Percentiles rank a stretch among this genome's conserved stretches.
Evolutionary conservation across 2,797 vertebrate genomes (phyloP).

Genomic region (Bucorvus abyssinicus): DNA sequence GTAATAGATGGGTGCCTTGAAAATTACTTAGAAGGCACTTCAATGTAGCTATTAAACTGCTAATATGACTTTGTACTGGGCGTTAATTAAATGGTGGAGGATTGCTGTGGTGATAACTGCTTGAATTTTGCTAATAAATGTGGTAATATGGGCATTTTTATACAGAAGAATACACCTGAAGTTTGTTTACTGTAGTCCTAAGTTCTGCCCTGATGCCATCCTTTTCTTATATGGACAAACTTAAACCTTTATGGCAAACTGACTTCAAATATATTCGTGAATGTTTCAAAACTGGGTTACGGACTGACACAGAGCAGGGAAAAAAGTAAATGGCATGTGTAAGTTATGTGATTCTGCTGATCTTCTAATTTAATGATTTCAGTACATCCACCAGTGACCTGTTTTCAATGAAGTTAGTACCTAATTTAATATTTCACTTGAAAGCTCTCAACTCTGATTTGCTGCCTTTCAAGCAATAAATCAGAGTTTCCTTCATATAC

Average conservation of each 20-base stretch:
- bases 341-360: constrained; percentile 7
- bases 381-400: neutral
- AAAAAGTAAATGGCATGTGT: neutral
- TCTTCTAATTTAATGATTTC: constrained; percentile 14
- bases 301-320: neutral
- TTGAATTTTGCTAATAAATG: neutral
- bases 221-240: neutral
- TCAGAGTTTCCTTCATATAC: neutral
- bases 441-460: constrained; percentile 31
- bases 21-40: neutral
- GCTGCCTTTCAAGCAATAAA: constrained; percentile 33
- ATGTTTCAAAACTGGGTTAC: neutral
- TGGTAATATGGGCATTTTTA: neutral
- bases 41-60: neutral
- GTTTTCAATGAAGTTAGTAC: constrained; percentile 26
- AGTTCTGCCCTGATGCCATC: neutral
- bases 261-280: neutral
- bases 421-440: constrained; percentile 40
- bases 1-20: neutral
- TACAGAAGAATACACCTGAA: neutral
- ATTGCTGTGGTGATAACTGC: neutral
- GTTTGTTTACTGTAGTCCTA: neutral
- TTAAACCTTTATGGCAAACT: neutral
- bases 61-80: neutral
- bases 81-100: neutral